Evolutionary conservation across 2,888 invertebrate species (phyloP).

Genomic region (Coenonympha glycerion): DNA sequence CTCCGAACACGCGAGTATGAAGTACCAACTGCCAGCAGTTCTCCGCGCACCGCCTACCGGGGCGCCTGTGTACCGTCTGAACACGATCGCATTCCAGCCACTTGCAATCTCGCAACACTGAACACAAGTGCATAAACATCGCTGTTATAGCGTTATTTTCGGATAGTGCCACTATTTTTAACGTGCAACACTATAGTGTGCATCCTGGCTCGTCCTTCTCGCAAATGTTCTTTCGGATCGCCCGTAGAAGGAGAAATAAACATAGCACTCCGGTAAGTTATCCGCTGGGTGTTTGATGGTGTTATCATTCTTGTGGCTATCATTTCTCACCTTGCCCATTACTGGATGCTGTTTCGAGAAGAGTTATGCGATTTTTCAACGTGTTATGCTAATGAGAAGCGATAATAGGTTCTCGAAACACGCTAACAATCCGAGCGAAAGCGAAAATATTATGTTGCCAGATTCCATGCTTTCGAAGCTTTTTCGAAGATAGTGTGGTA

Average conservation of each 20-base stretch:
- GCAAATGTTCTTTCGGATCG: conserved; percentile 56
- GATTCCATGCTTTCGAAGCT: conserved; percentile 17
- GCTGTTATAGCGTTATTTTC: conserved; percentile 46
- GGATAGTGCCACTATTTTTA: conserved; percentile 45
- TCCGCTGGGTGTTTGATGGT: conserved; percentile 20
- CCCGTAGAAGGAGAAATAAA: conserved; percentile 61
- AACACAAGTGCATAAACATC: conserved; percentile 47
- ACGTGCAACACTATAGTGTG: conserved; percentile 48
- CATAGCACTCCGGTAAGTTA: conserved; percentile 67
- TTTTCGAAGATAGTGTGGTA: conserved; percentile 4
- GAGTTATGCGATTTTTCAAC: conserved; percentile 30
- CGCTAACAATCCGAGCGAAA: conserved; percentile 44
- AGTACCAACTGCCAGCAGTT: conserved; percentile 44
- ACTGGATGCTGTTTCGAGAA: conserved; percentile 30
- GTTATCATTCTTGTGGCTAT: conserved; percentile 22
- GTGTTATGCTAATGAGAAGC: conserved; percentile 36
- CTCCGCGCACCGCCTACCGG: conserved; percentile 51
- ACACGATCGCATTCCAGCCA: conserved; percentile 34
- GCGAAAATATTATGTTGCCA: conserved; percentile 36
- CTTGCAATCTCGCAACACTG: conserved; percentile 47
- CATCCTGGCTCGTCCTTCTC: conserved; percentile 39
- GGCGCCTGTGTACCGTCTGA: conserved; percentile 42
- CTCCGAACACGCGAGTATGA: conserved; percentile 29
- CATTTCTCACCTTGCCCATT: conserved; percentile 8
- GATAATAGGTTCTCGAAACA: conserved; percentile 29